Base-by-base conservation (phyloP, 2,888 invertebrate genomes). In the Andrena flavipes region DNA sequence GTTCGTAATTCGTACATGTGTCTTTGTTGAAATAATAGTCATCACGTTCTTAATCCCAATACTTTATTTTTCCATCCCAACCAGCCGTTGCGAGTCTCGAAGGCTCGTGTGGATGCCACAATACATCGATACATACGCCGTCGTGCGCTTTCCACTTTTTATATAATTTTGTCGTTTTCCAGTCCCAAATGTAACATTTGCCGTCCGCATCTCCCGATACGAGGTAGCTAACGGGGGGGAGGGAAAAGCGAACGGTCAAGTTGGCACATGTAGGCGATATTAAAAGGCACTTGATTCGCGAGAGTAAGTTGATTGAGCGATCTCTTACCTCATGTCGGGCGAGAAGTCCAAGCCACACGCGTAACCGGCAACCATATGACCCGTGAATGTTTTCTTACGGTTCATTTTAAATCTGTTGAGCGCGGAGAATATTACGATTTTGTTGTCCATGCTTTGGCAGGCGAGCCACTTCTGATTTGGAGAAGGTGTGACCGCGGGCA, bases 61-160 rank as follows among this genome's bases (percentile, higher is more conserved):
- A 98, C 94, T 99, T 99, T 89, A 99, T 98, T 86, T 98, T 95
- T 6, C 99, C 99, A 94, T 99, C 99, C 99, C 99, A 99, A 67
- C 99, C 99, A 59, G 99, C 99, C 0, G 99, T 99, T n/a, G 98
- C 97, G 74, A 99, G 95, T 93, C 98, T 98, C 92, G 99, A 99
- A 2, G 99, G 98, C 94, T 99, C 99, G 92, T 99, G 99, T 0
- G 99, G 99, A 95, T 99, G 99, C 99, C 99, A 99, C 20, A 99
- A 95, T 0, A 97, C 96, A 20, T 97, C 96, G 83, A 99, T 99
- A 93, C 99, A 99, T 20, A 99, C 99, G 80, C 98, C 98, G 89
- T 99, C 99, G 93, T 99, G 99, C 0, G 99, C 99, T 94, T 99
- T 99, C 98, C 99, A 99, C 93, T 99, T 99, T 94, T 98, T 99